These are phyloP conservation scores for Drosophila rhopaloa DNA, from an alignment of 1,140 invertebrate species.

Conservation along the genomic window DNA sequence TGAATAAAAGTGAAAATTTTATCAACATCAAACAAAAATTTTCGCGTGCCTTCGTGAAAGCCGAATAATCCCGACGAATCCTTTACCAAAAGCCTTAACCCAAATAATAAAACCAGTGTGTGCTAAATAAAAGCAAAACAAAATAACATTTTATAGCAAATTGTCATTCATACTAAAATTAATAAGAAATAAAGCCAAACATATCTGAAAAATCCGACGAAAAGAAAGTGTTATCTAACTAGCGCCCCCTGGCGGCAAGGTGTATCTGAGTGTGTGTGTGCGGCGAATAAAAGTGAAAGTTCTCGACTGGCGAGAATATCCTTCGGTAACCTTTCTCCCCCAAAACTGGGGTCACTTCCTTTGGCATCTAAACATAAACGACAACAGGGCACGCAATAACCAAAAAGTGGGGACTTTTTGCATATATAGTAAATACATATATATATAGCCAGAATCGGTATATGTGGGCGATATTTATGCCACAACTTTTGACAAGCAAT, in stretches of 20 bases:
- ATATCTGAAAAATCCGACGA: constrained; percentile 21
- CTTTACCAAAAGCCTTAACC: constrained; percentile 29
- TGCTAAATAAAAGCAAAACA: constrained; percentile 5
- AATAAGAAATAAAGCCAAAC: constrained; percentile 17
- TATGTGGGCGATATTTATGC: constrained; percentile 69
- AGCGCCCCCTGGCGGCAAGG: constrained; percentile 47
- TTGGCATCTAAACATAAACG: constrained; percentile 41
- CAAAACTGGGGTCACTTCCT: constrained; percentile 40
- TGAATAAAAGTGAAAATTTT: constrained; percentile 12
- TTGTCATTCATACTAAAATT: not conserved
- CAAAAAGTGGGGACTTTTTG: constrained; percentile 1
- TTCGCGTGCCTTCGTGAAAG: constrained; percentile 28
- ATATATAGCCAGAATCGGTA: constrained; percentile 44
- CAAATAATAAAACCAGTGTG: constrained; percentile 34
- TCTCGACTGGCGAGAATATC: constrained; percentile 37
- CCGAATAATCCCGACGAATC: constrained; percentile 36
- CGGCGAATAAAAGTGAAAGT: constrained; percentile 64
- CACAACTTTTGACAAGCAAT: constrained; percentile 60
- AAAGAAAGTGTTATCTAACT: constrained; percentile 65
- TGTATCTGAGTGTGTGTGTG: constrained; percentile 14
- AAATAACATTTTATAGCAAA: not conserved
- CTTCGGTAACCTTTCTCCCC: constrained; percentile 38
- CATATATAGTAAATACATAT: constrained; percentile 23
- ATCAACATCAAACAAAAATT: constrained; percentile 11
- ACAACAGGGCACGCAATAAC: constrained; percentile 55